Percentiles rank a stretch among this genome's conserved stretches.
Conservation (phyloP, 1,140 invertebrate genomes). For the Drosophila arawakana region DNA sequence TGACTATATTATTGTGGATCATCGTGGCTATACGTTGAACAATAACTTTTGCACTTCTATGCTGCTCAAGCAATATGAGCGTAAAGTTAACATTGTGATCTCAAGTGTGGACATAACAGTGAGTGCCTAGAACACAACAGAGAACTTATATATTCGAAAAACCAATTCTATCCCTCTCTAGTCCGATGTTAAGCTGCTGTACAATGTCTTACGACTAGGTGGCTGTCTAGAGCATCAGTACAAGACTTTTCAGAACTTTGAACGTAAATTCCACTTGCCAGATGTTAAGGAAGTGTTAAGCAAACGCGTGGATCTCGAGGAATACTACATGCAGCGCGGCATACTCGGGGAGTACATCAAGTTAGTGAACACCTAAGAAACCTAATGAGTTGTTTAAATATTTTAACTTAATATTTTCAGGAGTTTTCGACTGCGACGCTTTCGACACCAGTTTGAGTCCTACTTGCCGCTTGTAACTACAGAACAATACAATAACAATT, state of each 20-base stretch:
- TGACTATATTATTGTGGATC: conserved; percentile 76
- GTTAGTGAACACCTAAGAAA: conserved; percentile 34
- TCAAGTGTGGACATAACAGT: conserved; percentile 82
- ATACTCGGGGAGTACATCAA: conserved; percentile 78
- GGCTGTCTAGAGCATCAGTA: conserved; percentile 71
- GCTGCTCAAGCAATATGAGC: conserved; percentile 76
- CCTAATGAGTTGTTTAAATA: not conserved
- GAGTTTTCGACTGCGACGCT: conserved; percentile 74
- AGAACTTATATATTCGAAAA: not conserved
- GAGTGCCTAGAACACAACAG: not conserved
- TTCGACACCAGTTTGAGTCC: conserved; percentile 76
- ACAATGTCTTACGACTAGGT: conserved; percentile 69
- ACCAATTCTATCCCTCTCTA: conserved; percentile 15
- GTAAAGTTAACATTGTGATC: conserved; percentile 73
- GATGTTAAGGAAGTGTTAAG: conserved; percentile 70
- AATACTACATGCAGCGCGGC: conserved; percentile 78
- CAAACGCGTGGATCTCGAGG: conserved; percentile 75
- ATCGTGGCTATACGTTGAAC: conserved; percentile 72
- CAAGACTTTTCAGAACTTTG: conserved; percentile 60
- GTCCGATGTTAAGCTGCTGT: conserved; percentile 76
- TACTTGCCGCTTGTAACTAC: conserved; percentile 63
- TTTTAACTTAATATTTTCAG: conserved; percentile 38
- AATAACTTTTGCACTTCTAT: conserved; percentile 78
- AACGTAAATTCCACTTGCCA: conserved; percentile 71
- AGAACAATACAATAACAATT: conserved; percentile 68